Evolutionary conservation across 2,888 invertebrate species (phyloP).

Genomic region (Philaethria dido): DNA sequence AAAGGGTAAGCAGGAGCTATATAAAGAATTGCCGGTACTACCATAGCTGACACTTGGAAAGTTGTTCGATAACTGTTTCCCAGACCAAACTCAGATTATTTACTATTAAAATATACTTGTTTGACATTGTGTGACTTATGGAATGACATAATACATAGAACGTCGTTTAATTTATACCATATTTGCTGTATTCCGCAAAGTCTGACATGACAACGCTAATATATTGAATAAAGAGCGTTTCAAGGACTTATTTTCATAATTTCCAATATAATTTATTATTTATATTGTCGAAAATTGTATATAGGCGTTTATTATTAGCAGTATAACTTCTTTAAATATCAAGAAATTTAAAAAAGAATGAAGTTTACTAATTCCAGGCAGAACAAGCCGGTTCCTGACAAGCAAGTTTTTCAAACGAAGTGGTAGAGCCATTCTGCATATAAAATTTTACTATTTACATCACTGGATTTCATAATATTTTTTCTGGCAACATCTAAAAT

Average conservation of each 20-base stretch:
- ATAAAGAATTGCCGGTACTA: constrained; percentile 18
- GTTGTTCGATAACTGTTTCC: constrained; percentile 16
- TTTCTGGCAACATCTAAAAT: too few relatives aligned
- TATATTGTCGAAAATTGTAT: too few relatives aligned
- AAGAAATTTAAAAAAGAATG: too few relatives aligned
- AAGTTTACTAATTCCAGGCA: too few relatives aligned
- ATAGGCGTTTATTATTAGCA: too few relatives aligned
- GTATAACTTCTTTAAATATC: too few relatives aligned
- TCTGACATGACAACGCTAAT: constrained; percentile 13
- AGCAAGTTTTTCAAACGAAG: too few relatives aligned
- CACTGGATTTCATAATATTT: too few relatives aligned
- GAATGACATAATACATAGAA: constrained; percentile 4
- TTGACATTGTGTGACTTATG: constrained; percentile 33
- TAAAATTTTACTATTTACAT: too few relatives aligned
- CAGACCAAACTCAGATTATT: constrained; percentile 14
- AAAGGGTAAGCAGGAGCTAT: constrained; percentile 17
- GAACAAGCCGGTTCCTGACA: too few relatives aligned
- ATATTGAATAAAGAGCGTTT: constrained; percentile 2
- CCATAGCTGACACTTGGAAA: constrained; percentile 18
- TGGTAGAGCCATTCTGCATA: too few relatives aligned
- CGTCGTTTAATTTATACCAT: constrained; percentile 2
- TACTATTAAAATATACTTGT: constrained; percentile 14
- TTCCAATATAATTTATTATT: not conserved
- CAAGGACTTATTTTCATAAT: not conserved
- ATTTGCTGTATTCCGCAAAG: not conserved